These are phyloP conservation scores for Amphiprion ocellaris DNA, from an alignment of 2,113 vertebrate genomes.

Conservation along the genomic window DNA sequence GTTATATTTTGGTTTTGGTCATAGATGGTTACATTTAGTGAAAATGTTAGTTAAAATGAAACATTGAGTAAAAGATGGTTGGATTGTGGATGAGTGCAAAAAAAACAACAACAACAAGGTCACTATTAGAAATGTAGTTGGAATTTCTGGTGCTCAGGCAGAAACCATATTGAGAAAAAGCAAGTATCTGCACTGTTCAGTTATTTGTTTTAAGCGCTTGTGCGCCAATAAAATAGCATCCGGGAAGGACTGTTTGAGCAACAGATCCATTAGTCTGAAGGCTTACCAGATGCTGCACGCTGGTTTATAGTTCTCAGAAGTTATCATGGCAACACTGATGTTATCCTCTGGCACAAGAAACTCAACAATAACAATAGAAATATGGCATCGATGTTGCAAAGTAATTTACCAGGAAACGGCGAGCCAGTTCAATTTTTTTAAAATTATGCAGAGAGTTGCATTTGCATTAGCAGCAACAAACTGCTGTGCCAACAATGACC, in stretches of 20 bases:
- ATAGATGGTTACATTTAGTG: neutral
- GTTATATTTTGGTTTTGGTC: neutral
- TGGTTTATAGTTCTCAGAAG: too few relatives aligned
- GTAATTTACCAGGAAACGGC: too few relatives aligned
- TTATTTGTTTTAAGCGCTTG: neutral
- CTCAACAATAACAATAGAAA: neutral
- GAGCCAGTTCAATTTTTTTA: too few relatives aligned
- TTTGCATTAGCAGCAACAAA: neutral
- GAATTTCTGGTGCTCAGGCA: neutral
- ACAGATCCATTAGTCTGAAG: neutral
- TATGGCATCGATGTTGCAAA: neutral
- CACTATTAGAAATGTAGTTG: neutral
- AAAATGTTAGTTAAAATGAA: slow-evolving; percentile 1
- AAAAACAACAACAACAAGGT: neutral
- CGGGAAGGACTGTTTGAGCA: neutral
- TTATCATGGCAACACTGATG: neutral
- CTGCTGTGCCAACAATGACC: neutral
- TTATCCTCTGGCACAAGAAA: neutral
- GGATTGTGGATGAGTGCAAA: neutral
- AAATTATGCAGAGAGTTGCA: neutral
- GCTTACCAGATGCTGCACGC: neutral
- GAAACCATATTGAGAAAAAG: neutral
- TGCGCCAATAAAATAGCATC: neutral
- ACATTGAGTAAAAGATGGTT: neutral
- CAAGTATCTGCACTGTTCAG: neutral